Evolutionary conservation across 92 coral and sea anemone species (phyloP).

Genomic region (Siderastrea radians): DNA sequence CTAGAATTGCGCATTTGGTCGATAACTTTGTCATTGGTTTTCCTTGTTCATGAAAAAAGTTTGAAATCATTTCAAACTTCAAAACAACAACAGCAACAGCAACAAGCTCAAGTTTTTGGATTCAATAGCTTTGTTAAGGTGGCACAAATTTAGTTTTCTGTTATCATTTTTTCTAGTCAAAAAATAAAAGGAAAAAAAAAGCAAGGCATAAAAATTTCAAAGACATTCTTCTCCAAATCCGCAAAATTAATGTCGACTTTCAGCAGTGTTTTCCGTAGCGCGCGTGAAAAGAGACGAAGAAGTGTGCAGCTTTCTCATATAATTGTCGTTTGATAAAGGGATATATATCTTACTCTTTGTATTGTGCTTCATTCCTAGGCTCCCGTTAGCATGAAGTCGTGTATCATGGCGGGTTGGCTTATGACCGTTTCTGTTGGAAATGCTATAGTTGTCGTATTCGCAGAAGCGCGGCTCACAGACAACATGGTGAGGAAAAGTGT

Average conservation of each 20-base stretch:
- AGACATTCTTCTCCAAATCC: too few species aligned
- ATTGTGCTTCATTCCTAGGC: constrained; percentile 64
- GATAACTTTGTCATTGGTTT: too few species aligned
- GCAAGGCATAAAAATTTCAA: too few species aligned
- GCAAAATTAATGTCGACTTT: too few species aligned
- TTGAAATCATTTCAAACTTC: neutral
- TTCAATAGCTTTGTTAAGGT: neutral
- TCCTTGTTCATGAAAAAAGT: too few species aligned
- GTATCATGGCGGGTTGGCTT: constrained; percentile 99
- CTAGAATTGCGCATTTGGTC: too few species aligned
- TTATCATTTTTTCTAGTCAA: too few species aligned
- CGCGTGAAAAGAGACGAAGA: too few species aligned
- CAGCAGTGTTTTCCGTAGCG: too few species aligned
- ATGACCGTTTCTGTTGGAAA: constrained; percentile 97
- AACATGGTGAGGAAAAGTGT: constrained; percentile 85
- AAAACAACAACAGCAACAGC: neutral
- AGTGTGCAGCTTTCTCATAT: neutral
- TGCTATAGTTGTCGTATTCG: constrained; percentile 95
- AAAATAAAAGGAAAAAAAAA: too few species aligned
- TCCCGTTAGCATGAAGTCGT: constrained; percentile 98
- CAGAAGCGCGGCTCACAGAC: constrained; percentile 94
- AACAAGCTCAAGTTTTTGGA: too few species aligned
- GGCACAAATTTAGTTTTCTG: too few species aligned
- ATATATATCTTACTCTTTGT: neutral
- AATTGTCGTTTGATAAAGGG: neutral